Percentiles rank a stretch among this genome's conserved stretches.
phyloP scores from a whole-genome alignment of 2,113 vertebrate genomes.

The Rhipidura dahli region DNA sequence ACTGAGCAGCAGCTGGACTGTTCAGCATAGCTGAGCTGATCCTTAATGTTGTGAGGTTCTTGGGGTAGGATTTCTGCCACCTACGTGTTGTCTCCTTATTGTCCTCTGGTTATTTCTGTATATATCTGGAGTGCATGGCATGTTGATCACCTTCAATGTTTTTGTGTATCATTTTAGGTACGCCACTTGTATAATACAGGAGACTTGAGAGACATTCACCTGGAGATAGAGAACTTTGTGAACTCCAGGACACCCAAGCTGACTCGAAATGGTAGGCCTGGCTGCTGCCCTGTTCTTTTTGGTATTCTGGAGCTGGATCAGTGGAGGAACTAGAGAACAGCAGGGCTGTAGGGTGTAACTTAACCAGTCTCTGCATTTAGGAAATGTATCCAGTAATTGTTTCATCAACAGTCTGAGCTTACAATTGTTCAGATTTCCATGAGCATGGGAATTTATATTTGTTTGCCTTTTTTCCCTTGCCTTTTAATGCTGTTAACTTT shows the following conservation, averaged over 20 bases:
- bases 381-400: background rate
- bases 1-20: background rate
- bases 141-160: background rate
- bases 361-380: background rate
- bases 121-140: background rate
- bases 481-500: background rate
- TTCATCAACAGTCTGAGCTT: background rate
- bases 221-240: slow-evolving; percentile 89
- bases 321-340: background rate
- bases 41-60: background rate
- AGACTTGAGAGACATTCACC: slow-evolving; percentile 83
- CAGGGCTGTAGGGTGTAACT: background rate
- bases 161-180: slow-evolving; percentile 73
- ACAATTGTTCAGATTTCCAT: background rate
- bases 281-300: background rate
- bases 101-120: background rate
- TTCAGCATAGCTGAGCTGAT: background rate
- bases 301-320: background rate
- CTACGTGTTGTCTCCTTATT: background rate
- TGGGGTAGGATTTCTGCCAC: background rate
- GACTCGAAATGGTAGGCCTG: slow-evolving; percentile 84
- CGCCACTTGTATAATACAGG: slow-evolving; percentile 89
- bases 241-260: slow-evolving; percentile 89
- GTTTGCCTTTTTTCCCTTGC: background rate
- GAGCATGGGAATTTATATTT: background rate